phyloP scores from a whole-genome alignment of 2,888 invertebrate species.

The Aspidiotus rigidus region DNA sequence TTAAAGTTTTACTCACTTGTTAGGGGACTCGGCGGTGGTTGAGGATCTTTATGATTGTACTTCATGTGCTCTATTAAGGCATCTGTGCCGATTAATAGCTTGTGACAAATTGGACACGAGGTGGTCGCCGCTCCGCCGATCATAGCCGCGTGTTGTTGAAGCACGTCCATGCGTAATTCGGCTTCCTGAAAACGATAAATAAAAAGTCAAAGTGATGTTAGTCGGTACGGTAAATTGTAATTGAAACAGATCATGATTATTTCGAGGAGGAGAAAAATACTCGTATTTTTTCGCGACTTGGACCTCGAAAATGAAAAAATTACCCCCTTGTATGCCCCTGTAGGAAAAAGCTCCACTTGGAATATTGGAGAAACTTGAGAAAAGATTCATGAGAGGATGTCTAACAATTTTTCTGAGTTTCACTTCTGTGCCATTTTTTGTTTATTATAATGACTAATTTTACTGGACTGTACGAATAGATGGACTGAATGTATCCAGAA shows the following conservation, averaged over 20 bases:
- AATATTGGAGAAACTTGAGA: too few relatives aligned
- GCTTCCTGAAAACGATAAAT: slow-evolving; percentile 56
- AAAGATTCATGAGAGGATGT: too few relatives aligned
- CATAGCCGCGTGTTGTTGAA: slow-evolving; percentile 90
- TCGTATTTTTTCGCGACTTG: too few relatives aligned
- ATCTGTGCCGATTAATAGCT: slow-evolving; percentile 85
- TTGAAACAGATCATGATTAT: background rate
- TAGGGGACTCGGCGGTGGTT: slow-evolving; percentile 61
- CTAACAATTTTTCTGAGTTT: too few relatives aligned
- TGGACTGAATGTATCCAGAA: too few relatives aligned
- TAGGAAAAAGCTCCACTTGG: too few relatives aligned
- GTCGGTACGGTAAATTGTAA: background rate
- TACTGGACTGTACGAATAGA: too few relatives aligned
- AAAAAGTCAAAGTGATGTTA: background rate
- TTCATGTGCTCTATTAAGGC: slow-evolving; percentile 94
- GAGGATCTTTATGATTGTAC: slow-evolving; percentile 87
- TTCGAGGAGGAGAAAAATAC: background rate
- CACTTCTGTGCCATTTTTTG: too few relatives aligned
- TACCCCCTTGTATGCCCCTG: too few relatives aligned
- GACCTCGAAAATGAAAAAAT: too few relatives aligned
- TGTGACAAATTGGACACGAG: slow-evolving; percentile 87
- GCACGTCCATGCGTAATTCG: slow-evolving; percentile 86
- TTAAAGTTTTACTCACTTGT: slow-evolving; percentile 46
- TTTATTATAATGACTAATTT: too few relatives aligned
- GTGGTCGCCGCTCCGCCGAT: slow-evolving; percentile 84